Base-by-base conservation (phyloP, 2,888 invertebrate genomes). In the Harmothoe impar region DNA sequence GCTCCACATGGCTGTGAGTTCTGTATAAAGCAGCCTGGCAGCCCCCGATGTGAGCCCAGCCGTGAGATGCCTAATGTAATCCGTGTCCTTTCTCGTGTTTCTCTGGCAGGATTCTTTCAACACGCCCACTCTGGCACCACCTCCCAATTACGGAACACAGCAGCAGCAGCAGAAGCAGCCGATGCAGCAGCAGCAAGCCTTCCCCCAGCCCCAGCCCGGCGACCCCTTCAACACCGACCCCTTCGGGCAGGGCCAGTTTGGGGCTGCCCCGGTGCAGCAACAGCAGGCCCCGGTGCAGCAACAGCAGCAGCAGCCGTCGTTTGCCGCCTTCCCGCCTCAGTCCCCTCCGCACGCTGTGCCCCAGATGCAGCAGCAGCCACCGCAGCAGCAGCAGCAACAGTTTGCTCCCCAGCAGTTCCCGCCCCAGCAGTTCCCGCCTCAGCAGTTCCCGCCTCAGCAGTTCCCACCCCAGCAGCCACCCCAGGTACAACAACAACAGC, bases 101-200 rank as follows among this genome's bases (percentile, higher is more conserved):
- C 86, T 86, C 86, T 25, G 1, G 15, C 54, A 86, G 86, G 86
- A 86, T 86, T 52, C 86, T 29, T 86, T 86, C 86, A n/a, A 51
- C 20, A 86, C 86, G 5, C 86, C 86, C 15, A 52, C 33, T 52
- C 86, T 86, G 0, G 86, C 86, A n/a, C 86, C 86, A 3, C 86
- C 86, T 25, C 86, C 86, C 25, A 86, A 86, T 29, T 86, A 86
- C 25, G 86, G 86, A 86, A 86, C 86, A 86, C 86, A 86, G 86
- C 86, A 86, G 29, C 86, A 86, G 86, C 86, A 86, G 86, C 86
- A 86, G 86, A 86, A 86, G 86, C 86, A 52, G 56, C 86, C 86
- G 86, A 86, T 86, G 86, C 86, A 86, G 56, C 86, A 86, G 86
- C 86, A 86, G 84, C 84, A 84, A 84, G 17, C 20, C 3, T 56